A percentile compares a stretch with the other conserved stretches of the same genome.
Evolutionary conservation across 1,140 invertebrate genomes (phyloP).

Genomic region (Lineus longissimus): DNA sequence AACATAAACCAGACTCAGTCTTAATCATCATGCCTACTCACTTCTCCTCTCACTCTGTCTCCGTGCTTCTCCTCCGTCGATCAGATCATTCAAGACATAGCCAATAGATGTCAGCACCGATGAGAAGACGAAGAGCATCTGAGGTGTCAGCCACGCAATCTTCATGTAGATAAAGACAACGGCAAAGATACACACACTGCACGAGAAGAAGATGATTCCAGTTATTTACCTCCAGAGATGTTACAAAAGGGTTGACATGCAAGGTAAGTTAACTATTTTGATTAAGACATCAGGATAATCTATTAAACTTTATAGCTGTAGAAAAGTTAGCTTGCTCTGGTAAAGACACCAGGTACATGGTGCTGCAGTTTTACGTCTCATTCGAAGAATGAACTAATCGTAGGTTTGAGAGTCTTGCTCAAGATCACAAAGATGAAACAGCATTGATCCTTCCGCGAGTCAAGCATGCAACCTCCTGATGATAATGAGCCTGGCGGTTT

Average conservation of each 20-base stretch:
- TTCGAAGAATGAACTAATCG: no score
- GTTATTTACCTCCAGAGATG: not conserved
- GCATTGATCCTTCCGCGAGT: no score
- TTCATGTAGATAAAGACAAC: conserved; percentile 45
- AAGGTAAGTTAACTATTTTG: no score
- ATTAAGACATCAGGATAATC: not conserved
- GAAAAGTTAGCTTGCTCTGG: no score
- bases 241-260: not conserved
- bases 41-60: no score
- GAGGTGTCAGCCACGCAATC: conserved; percentile 29
- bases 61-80: not conserved
- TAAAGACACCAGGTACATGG: no score
- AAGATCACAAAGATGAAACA: not conserved
- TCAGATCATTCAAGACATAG: conserved; percentile 29
- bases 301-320: not conserved
- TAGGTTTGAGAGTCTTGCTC: no score
- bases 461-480: no score
- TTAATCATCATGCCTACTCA: no score
- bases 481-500: no score
- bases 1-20: no score
- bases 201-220: conserved; percentile 20
- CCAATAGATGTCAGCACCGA: conserved; percentile 27
- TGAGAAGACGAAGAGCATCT: conserved; percentile 31
- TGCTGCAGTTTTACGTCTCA: no score
- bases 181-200: conserved; percentile 47